phyloP scores from a whole-genome alignment of 1,140 invertebrate species.

The Frieseomelitta varia region DNA sequence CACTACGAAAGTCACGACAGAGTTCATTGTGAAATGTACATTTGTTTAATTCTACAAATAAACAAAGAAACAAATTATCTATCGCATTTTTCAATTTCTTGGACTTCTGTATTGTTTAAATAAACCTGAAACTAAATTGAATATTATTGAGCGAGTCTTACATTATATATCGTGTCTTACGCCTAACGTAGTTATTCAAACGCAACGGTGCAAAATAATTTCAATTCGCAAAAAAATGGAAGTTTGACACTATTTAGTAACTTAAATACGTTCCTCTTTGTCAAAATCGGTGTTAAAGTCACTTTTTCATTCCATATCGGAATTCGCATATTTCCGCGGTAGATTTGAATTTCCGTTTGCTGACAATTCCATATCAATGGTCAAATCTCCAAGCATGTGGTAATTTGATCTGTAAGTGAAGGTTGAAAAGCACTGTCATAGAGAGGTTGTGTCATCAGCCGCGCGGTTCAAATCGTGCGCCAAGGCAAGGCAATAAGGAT shows the following conservation, averaged over 20 bases:
- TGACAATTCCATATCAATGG: background rate
- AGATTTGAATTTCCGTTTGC: background rate
- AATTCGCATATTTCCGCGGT: background rate
- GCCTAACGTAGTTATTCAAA: background rate
- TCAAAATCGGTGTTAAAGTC: background rate
- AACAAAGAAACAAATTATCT: background rate
- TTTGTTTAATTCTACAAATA: background rate
- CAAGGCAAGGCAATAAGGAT: constrained; percentile 51
- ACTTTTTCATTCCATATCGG: background rate
- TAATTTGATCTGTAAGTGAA: constrained; percentile 36
- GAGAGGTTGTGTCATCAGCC: constrained; percentile 34
- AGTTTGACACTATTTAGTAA: background rate
- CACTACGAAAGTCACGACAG: background rate
- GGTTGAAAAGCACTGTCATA: constrained; percentile 47
- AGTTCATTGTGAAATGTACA: background rate
- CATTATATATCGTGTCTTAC: background rate
- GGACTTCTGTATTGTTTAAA: background rate
- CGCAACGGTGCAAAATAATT: background rate
- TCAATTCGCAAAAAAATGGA: background rate
- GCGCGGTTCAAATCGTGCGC: constrained; percentile 52
- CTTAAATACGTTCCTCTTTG: background rate
- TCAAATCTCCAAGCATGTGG: background rate
- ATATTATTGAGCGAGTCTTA: background rate
- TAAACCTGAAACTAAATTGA: background rate
- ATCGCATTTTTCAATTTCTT: background rate